Percentiles rank a stretch among this genome's conserved stretches.
Evolutionary conservation across 2,797 vertebrate genomes (phyloP).

Genomic region (Serranus cabrilla): DNA sequence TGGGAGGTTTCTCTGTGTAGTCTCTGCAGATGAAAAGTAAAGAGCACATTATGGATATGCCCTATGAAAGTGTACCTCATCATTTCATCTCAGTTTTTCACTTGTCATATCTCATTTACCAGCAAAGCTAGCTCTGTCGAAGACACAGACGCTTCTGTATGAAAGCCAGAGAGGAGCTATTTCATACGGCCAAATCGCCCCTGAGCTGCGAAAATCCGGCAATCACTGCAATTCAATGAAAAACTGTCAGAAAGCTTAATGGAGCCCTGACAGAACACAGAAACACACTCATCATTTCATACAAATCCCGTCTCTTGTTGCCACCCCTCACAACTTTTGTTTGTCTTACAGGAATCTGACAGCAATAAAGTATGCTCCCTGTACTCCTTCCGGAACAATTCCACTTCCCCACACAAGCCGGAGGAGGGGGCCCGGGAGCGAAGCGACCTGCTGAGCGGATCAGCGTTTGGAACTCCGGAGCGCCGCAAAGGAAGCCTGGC

Average conservation of each 20-base stretch:
- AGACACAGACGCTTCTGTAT: slow-evolving; percentile 55
- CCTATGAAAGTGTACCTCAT: slow-evolving; percentile 80
- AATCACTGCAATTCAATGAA: slow-evolving; percentile 75
- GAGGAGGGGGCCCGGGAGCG: slow-evolving; percentile 98
- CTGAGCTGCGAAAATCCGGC: slow-evolving; percentile 59
- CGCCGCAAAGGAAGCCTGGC: slow-evolving; percentile 99
- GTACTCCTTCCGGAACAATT: slow-evolving; percentile 99
- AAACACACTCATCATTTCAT: slow-evolving; percentile 69
- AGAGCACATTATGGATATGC: slow-evolving; percentile 78
- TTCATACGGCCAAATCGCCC: slow-evolving; percentile 71
- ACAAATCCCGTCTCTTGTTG: slow-evolving; percentile 67
- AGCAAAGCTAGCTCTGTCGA: slow-evolving; percentile 55
- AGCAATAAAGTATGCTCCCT: slow-evolving; percentile 99
- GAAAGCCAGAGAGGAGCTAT: slow-evolving; percentile 71
- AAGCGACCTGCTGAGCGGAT: slow-evolving; percentile 95
- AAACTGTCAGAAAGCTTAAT: slow-evolving; percentile 66
- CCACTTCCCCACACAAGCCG: slow-evolving; percentile 98
- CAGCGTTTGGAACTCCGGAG: slow-evolving; percentile 97
- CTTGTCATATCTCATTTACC: slow-evolving; percentile 79
- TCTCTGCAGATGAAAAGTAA: slow-evolving; percentile 80
- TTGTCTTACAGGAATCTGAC: slow-evolving; percentile 95
- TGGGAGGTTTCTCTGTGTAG: slow-evolving; percentile 77
- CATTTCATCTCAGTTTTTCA: slow-evolving; percentile 82
- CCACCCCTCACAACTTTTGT: slow-evolving; percentile 68
- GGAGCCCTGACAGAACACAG: slow-evolving; percentile 57